Conservation (phyloP, 2,797 vertebrate species). For the Calcarius lapponicus region DNA sequence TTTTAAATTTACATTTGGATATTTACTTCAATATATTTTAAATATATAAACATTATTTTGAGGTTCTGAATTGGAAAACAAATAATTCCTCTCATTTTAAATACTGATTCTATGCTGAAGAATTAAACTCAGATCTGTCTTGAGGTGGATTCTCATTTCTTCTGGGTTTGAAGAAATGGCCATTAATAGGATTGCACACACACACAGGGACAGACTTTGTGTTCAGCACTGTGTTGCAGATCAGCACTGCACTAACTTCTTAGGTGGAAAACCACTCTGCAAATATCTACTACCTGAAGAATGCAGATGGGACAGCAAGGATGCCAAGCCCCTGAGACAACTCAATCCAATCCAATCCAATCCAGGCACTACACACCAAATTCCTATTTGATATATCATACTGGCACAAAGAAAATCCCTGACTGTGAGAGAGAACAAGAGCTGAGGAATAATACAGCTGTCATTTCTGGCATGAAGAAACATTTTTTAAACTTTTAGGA, state of each 20-base stretch:
- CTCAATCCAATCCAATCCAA: neutral
- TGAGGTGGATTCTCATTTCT: neutral
- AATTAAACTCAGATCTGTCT: neutral
- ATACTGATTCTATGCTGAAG: neutral
- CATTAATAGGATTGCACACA: neutral
- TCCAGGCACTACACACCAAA: neutral
- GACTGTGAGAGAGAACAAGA: conserved; percentile 14
- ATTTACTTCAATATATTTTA: neutral
- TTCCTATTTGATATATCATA: neutral
- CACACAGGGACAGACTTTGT: neutral
- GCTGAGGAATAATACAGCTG: conserved; percentile 27
- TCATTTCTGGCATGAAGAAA: conserved; percentile 28
- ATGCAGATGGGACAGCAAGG: neutral
- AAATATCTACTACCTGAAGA: neutral
- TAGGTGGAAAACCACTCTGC: neutral
- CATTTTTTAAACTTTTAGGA: conserved; percentile 12
- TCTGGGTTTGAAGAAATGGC: neutral
- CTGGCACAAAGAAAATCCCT: conserved; percentile 3
- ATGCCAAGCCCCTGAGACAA: neutral
- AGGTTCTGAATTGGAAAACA: neutral
- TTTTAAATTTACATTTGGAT: neutral
- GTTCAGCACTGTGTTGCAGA: neutral
- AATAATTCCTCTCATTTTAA: neutral
- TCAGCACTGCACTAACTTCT: neutral
- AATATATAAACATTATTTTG: neutral